These are phyloP conservation scores for Mechanitis messenoides DNA, from an alignment of 2,888 invertebrate species.

Conservation along the genomic window DNA sequence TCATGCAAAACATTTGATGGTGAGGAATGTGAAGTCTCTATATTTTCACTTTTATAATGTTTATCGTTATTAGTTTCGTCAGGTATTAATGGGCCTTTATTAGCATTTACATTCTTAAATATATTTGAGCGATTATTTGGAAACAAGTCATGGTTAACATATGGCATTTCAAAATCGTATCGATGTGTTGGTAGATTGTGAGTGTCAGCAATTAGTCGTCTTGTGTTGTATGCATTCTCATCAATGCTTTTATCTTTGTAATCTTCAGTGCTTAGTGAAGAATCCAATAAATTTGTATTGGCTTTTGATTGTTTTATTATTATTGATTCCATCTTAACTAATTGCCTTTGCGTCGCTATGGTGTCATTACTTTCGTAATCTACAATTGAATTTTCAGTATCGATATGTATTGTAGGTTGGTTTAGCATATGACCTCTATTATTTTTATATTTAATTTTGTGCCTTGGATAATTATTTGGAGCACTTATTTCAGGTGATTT, in stretches of 20 bases:
- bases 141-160: neutral
- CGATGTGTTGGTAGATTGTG: neutral
- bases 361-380: constrained; percentile 11
- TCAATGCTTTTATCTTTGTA: neutral
- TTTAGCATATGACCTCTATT: neutral
- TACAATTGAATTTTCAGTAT: constrained; percentile 10
- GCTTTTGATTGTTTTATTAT: constrained; percentile 10
- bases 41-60: neutral
- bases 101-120: no score
- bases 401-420: constrained; percentile 6
- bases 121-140: neutral
- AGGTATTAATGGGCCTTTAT: no score
- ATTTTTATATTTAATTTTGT: constrained; percentile 9
- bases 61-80: neutral
- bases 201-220: neutral
- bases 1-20: neutral
- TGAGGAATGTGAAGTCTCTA: neutral
- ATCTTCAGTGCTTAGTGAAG: neutral
- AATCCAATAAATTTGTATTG: neutral
- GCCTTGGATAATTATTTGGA: neutral
- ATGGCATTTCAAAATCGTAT: neutral
- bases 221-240: neutral
- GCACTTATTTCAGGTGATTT: neutral
- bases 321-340: constrained; percentile 21
- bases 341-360: constrained; percentile 19